A percentile compares a stretch with the other conserved stretches of the same genome.
Evolutionary conservation across 92 coral and sea anemone species (phyloP).

Genomic region (Epizoanthus ramosus): DNA sequence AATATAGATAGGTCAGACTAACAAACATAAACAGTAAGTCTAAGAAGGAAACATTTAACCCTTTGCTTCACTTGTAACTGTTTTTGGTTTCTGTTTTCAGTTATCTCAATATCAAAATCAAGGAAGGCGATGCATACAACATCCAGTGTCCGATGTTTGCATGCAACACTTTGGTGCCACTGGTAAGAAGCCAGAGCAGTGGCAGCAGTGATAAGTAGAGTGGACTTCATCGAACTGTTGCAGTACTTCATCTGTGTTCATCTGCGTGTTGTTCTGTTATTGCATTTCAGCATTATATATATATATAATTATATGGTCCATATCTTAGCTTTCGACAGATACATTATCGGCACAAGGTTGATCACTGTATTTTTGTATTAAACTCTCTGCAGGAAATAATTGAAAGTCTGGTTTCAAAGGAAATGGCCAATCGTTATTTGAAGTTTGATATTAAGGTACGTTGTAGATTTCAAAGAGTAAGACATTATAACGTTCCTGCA

Average conservation of each 20-base stretch:
- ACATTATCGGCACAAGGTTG: background rate
- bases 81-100: conserved; percentile 44
- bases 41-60: background rate
- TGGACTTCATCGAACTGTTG: no score
- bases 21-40: background rate
- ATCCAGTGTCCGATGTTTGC: conserved; percentile 92
- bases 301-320: background rate
- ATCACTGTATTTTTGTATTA: background rate
- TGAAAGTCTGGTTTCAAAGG: conserved; percentile 90
- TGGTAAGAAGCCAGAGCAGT: conserved; percentile 63
- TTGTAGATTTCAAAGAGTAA: background rate
- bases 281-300: no score
- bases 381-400: conserved; percentile 76
- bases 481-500: no score
- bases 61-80: background rate
- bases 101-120: conserved; percentile 89
- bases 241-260: no score
- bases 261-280: no score
- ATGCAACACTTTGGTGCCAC: conserved; percentile 89
- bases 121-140: conserved; percentile 89
- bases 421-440: conserved; percentile 90
- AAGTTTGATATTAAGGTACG: conserved; percentile 91
- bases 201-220: no score
- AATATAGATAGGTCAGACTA: background rate
- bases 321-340: background rate